Base-by-base conservation (phyloP, 2,888 invertebrate species). In the Macrosiphum euphorbiae region DNA sequence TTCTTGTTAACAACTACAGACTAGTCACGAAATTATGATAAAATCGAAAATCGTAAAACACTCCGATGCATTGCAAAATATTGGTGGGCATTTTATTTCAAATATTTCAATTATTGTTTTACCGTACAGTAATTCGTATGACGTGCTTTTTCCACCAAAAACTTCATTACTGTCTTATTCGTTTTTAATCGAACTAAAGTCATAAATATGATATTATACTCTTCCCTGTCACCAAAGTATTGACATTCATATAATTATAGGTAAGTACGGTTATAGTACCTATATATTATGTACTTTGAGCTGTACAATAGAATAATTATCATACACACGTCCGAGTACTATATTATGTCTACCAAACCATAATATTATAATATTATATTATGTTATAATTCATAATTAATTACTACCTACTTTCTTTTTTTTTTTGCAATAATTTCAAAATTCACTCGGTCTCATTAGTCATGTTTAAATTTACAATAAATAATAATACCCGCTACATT, bases 361-460 rank as follows among this genome's bases (percentile, higher is more conserved):
- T 87, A 87, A 26, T 50, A 50, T 7, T 58, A 28, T 52, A 47
- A 50, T 52, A 85, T 10, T 85, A 7, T 47, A 47, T 47, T 47
- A 35, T 61, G 26, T 26, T 44, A 61, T 88, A 35, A 88, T 47
- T 47, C 47, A 89, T 44, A 28, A 28, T 89, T 61, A 89, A 89
- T 61, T 61, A 47, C 61, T n/a, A 47, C 61, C 44, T 44, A 44
- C 44, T 44, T n/a, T 87, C n/a, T 47, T 89, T 89, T n/a, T 35
- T 55, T 24, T 88, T 89, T 89, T 13, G 44, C 50, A 89, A 44
- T 61, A 16, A n/a, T 61, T 61, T 89, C 41, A 44, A 87, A 87
- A 20, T 20, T 35, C n/a, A 52, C 87, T 52, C 5, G 24, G n/a
- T 5, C 13, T 87, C 28, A n/a, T 52, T 50, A 50, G 20, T 10